phyloP scores from a whole-genome alignment of 1,140 invertebrate species.

The Pinna nobilis region DNA sequence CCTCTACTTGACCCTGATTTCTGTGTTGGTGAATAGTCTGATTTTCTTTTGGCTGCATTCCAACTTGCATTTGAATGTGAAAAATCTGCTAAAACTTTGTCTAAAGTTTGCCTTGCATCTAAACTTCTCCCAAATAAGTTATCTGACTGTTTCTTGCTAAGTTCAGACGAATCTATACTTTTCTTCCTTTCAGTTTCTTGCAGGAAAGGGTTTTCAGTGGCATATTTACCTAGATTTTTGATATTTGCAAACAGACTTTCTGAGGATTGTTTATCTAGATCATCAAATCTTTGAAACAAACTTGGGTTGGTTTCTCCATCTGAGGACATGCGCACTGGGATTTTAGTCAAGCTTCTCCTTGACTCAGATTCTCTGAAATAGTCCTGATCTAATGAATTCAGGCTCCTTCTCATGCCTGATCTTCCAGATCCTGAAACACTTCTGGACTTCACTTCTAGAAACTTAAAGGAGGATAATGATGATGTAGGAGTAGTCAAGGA shows the following conservation, averaged over 20 bases:
- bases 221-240: not conserved
- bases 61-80: no score
- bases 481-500: slow-evolving; percentile 67
- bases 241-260: not conserved
- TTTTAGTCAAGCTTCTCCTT: not conserved
- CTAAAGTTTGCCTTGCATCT: not conserved
- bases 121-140: not conserved
- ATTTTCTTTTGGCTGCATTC: no score
- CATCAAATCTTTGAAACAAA: slow-evolving; percentile 3
- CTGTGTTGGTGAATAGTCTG: no score
- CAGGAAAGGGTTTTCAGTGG: slow-evolving; percentile 1
- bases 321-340: not conserved
- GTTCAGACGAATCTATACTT: slow-evolving; percentile 7
- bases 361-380: not conserved
- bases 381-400: slow-evolving; percentile 16
- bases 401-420: not conserved
- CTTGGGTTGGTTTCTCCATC: not conserved
- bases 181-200: slow-evolving; percentile 3
- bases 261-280: not conserved
- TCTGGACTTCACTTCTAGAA: slow-evolving; percentile 48
- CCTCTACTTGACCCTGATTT: no score
- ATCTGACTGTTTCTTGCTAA: slow-evolving; percentile 3
- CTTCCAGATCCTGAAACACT: not conserved
- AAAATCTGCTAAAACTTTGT: no score
- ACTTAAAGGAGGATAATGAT: slow-evolving; percentile 64